Percentiles rank a stretch among this genome's conserved stretches.
Evolutionary conservation across 1,140 invertebrate species (phyloP).

Genomic region (Planococcus citri): DNA sequence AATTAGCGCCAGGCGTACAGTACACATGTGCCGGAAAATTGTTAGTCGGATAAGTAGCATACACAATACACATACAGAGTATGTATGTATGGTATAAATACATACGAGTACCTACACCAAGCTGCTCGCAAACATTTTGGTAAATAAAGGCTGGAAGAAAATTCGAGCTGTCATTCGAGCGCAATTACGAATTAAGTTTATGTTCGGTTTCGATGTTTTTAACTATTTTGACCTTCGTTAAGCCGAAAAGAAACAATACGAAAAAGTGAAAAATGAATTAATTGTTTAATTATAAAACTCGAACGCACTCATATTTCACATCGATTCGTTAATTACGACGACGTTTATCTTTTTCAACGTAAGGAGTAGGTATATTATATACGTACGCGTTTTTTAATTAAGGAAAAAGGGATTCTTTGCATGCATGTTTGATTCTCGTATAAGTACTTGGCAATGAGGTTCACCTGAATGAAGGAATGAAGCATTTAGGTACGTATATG

Average conservation of each 20-base stretch:
- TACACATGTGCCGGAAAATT: background rate
- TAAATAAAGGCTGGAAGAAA: background rate
- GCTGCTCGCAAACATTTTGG: too few species aligned
- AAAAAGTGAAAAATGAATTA: background rate
- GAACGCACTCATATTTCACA: background rate
- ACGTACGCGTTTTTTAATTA: too few species aligned
- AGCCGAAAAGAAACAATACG: too few species aligned
- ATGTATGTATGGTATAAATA: too few species aligned
- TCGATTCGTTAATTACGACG: background rate
- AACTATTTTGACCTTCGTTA: background rate
- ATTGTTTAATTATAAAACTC: constrained; percentile 4
- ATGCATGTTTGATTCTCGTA: too few species aligned
- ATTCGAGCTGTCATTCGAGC: background rate
- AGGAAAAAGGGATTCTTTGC: too few species aligned
- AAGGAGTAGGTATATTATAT: too few species aligned
- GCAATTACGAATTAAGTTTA: background rate
- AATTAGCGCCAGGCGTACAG: background rate
- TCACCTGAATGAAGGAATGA: too few species aligned
- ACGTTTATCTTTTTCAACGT: background rate
- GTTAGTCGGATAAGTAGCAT: background rate
- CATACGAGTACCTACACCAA: too few species aligned
- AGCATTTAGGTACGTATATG: too few species aligned
- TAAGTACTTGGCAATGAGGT: too few species aligned
- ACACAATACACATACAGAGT: too few species aligned
- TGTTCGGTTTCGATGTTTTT: background rate